These are phyloP conservation scores for Taenaris catops DNA, from an alignment of 2,888 invertebrate species.

Conservation along the genomic window DNA sequence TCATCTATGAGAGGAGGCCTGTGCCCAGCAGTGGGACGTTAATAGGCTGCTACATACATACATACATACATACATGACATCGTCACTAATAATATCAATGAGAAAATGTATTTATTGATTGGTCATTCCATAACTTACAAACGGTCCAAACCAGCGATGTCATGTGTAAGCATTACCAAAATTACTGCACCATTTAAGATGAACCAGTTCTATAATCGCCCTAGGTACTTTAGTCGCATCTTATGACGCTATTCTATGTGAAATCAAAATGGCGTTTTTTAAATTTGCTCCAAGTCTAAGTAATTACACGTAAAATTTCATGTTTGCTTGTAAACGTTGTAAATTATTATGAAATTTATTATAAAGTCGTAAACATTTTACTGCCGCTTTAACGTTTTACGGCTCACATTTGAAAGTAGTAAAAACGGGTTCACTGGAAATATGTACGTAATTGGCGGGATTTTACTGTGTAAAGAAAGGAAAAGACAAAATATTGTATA, in stretches of 20 bases:
- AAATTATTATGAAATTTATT: constrained; percentile 23
- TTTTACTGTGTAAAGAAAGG: too few relatives aligned
- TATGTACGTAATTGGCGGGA: constrained; percentile 7
- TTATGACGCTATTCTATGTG: neutral
- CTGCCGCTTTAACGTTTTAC: constrained; percentile 14
- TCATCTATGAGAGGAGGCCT: too few relatives aligned
- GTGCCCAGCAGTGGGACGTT: too few relatives aligned
- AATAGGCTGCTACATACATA: neutral
- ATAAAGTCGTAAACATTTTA: constrained; percentile 20
- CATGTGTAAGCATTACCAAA: too few relatives aligned
- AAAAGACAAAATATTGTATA: too few relatives aligned
- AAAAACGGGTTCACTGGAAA: constrained; percentile 15
- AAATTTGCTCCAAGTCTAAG: constrained; percentile 13
- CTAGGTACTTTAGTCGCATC: neutral
- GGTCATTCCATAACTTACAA: too few relatives aligned
- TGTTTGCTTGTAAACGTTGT: constrained; percentile 15
- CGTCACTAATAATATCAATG: too few relatives aligned
- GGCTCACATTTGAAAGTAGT: constrained; percentile 12
- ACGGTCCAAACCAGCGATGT: too few relatives aligned
- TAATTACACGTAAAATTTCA: constrained; percentile 15
- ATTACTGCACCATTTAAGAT: too few relatives aligned
- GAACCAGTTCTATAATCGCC: too few relatives aligned
- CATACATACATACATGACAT: too few relatives aligned
- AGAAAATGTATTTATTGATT: too few relatives aligned
- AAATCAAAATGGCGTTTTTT: constrained; percentile 6